Evolutionary conservation across 2,113 vertebrate species (phyloP).

Genomic region (Muntiacus reevesi): DNA sequence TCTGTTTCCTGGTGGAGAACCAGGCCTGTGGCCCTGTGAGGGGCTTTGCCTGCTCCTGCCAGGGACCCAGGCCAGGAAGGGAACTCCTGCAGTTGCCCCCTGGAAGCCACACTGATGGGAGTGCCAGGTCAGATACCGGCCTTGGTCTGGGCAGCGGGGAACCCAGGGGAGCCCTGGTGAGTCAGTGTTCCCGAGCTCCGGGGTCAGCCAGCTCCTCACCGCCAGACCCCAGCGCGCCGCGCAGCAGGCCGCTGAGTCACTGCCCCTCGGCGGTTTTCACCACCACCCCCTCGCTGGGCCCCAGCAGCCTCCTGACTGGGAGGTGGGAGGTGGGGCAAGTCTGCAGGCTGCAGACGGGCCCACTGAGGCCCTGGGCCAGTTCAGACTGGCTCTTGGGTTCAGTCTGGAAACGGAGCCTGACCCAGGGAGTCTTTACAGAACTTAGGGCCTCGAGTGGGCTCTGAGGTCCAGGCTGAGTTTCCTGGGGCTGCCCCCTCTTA

Average conservation of each 20-base stretch:
- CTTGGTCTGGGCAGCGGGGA: background rate
- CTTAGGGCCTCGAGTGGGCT: background rate
- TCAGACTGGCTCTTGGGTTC: background rate
- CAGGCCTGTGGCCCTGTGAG: background rate
- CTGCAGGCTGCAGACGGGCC: background rate
- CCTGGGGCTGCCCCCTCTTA: background rate
- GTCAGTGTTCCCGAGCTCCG: background rate
- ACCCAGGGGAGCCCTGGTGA: conserved; percentile 16
- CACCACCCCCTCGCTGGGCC: accelerated
- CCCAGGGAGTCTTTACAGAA: background rate
- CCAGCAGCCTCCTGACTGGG: background rate
- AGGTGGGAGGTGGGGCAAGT: background rate
- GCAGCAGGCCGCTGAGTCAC: background rate
- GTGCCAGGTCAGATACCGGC: conserved; percentile 53
- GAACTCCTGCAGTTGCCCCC: background rate
- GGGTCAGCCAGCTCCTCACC: conserved; percentile 3
- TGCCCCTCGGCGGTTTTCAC: background rate
- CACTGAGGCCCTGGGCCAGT: background rate
- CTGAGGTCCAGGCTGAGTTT: background rate
- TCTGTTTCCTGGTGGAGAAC: background rate
- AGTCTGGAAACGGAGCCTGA: background rate
- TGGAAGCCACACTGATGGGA: background rate
- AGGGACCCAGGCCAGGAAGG: background rate
- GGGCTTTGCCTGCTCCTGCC: conserved; percentile 8
- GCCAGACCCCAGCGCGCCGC: accelerated